Evolutionary conservation across 1,140 invertebrate genomes (phyloP).

Genomic region (Drosophila persimilis): DNA sequence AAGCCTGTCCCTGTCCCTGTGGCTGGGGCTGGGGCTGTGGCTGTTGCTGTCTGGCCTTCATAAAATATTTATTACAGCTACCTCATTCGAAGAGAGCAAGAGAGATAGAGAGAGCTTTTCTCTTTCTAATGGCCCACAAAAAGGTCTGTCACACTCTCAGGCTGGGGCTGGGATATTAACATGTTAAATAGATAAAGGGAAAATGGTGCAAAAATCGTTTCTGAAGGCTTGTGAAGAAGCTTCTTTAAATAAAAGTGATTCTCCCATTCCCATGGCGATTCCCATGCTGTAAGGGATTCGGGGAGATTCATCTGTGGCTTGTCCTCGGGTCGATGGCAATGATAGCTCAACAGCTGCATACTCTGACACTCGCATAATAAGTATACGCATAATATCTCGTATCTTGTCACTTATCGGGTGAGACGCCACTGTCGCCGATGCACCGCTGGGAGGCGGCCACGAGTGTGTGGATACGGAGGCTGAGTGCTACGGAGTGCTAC

Average conservation of each 20-base stretch:
- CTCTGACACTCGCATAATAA: conserved; percentile 7
- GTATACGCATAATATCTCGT: conserved; percentile 2
- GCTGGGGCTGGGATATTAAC: conserved; percentile 40
- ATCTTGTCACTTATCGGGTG: conserved; percentile 25
- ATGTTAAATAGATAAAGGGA: conserved; percentile 41
- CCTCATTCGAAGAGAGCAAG: background rate
- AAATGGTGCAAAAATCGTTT: conserved; percentile 38
- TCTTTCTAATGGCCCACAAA: too few species aligned
- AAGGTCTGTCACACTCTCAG: background rate
- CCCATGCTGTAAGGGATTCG: background rate
- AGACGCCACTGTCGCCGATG: conserved; percentile 23
- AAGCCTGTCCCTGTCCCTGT: conserved; percentile 19
- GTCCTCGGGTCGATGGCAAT: conserved; percentile 8
- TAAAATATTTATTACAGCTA: conserved; percentile 63
- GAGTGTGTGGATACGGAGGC: background rate
- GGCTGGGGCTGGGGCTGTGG: conserved; percentile 18
- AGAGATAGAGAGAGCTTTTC: too few species aligned
- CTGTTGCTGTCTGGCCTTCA: conserved; percentile 46
- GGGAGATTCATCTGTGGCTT: background rate
- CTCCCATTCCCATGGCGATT: too few species aligned
- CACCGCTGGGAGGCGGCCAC: background rate
- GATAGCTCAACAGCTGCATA: conserved; percentile 16
- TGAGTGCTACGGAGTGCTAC: conserved; percentile 39
- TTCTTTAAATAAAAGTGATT: background rate
- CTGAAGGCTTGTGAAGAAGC: background rate